Evolutionary conservation across 2,888 invertebrate species (phyloP).

Genomic region (Acholoe squamosa): DNA sequence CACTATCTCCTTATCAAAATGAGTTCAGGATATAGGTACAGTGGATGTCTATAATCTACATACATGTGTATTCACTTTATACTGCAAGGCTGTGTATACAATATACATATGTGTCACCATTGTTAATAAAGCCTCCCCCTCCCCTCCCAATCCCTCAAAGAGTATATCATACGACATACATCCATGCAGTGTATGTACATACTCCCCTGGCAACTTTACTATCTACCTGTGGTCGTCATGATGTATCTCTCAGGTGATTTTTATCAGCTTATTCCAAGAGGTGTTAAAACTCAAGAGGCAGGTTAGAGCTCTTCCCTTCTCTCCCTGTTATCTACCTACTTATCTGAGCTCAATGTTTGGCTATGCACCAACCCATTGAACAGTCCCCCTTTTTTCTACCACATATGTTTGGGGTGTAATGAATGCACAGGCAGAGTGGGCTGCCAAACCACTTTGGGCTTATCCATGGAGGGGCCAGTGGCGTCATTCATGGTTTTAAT

Average conservation of each 20-base stretch:
- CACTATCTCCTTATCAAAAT: neutral
- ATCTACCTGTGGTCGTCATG: neutral
- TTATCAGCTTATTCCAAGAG: neutral
- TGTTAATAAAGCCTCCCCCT: neutral
- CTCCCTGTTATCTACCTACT: neutral
- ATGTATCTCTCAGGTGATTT: neutral
- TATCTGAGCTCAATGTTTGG: slow-evolving; percentile 46
- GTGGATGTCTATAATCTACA: neutral
- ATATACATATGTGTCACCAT: neutral
- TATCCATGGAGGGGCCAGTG: neutral
- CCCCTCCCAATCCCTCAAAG: neutral
- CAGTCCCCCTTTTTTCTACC: neutral
- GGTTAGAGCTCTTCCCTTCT: neutral
- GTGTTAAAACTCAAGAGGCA: slow-evolving; percentile 6
- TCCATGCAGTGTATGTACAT: neutral
- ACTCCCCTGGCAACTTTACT: neutral
- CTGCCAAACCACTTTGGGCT: slow-evolving; percentile 52
- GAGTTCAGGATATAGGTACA: neutral
- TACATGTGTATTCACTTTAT: neutral
- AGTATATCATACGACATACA: neutral
- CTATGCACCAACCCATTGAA: slow-evolving; percentile 30
- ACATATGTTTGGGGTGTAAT: neutral
- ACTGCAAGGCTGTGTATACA: neutral
- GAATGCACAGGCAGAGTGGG: neutral
- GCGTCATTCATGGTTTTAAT: slow-evolving; percentile 42